Base-by-base conservation (phyloP, 2,888 invertebrate genomes). In the Brachypterus glaber region DNA sequence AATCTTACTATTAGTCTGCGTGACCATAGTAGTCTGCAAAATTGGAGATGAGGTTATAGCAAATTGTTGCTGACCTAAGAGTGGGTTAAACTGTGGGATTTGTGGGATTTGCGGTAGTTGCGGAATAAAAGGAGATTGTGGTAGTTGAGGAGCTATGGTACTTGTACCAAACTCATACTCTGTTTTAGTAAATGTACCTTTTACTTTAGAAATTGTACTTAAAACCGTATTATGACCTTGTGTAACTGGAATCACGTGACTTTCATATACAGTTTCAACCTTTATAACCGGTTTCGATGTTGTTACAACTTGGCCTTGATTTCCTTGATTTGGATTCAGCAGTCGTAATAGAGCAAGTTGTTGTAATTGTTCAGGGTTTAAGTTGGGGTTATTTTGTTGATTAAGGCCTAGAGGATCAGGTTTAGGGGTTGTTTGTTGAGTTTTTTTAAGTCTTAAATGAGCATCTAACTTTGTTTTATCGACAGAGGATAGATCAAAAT, bases 201-300 rank as follows among this genome's bases (percentile, higher is more conserved):
- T 73, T 0, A 83, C 38, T 53, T 86, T 76, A 0, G 86, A 85
- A 17, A 89, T 73, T 1, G 88, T 89, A 54, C 82, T 84, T 43
- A 78, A 77, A 21, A 80, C 69, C 0, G 87, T 88, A 49, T 74
- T 80, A 35, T 76, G 77, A 2, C 83, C 85, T 55, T 82, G 81
- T 27, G 82, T 74, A 7, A 88, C 66, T 0, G 88, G 88, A 39
- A 89, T 77, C 0, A 88, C 77, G 55, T 85, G 85, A 0, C 87
- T 82, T 59, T 88, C 86, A 61, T 81, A 88, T 8, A 88, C 62
- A 0, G 88, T 88, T 58, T 87, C 84, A 14, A 80, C 68, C 59
- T 77, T 79, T 7, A 85, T 57, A 5, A 88, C 69, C 0, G 88
- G 87, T 44, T 79, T 79, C 0, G 87, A 85, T 1, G 84, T 82